A percentile compares a stretch with the other conserved stretches of the same genome.
Evolutionary conservation across 37 sponge, comb jelly and placozoan genomes (phyloP).

Genomic region (Theonella swinhoei): DNA sequence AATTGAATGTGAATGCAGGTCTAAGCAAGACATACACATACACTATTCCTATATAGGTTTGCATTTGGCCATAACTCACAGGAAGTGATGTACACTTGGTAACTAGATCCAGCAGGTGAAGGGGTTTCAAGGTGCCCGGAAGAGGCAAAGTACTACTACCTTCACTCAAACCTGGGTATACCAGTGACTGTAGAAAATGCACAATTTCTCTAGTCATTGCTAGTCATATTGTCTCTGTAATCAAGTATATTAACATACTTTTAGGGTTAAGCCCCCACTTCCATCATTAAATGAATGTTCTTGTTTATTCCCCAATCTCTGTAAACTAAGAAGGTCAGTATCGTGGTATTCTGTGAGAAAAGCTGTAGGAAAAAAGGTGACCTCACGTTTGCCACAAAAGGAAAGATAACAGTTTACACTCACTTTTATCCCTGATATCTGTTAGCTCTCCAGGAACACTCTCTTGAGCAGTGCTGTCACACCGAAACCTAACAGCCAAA

Average conservation of each 20-base stretch:
- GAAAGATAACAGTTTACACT: background rate
- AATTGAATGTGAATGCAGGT: background rate
- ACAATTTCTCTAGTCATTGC: no score
- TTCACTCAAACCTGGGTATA: slow-evolving; percentile 25
- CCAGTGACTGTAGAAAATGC: background rate
- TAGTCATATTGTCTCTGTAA: no score
- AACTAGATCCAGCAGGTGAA: slow-evolving; percentile 59
- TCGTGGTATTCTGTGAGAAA: slow-evolving; percentile 12
- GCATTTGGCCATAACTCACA: slow-evolving; percentile 15
- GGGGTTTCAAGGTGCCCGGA: slow-evolving; percentile 57
- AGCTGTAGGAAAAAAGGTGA: background rate
- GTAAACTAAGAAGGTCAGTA: no score
- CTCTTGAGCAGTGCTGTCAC: background rate
- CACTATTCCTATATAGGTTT: no score
- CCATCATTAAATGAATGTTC: no score
- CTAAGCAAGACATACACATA: no score
- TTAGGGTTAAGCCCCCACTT: no score
- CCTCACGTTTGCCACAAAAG: no score
- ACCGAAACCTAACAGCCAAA: slow-evolving; percentile 16
- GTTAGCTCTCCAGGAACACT: slow-evolving; percentile 25
- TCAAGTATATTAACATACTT: no score
- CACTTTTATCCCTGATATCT: slow-evolving; percentile 10
- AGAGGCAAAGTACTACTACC: slow-evolving; percentile 20
- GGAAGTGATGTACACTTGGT: slow-evolving; percentile 29
- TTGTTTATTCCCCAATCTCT: no score